Base-by-base conservation (phyloP, 2,888 invertebrate species). In the Diarsia dahlii region DNA sequence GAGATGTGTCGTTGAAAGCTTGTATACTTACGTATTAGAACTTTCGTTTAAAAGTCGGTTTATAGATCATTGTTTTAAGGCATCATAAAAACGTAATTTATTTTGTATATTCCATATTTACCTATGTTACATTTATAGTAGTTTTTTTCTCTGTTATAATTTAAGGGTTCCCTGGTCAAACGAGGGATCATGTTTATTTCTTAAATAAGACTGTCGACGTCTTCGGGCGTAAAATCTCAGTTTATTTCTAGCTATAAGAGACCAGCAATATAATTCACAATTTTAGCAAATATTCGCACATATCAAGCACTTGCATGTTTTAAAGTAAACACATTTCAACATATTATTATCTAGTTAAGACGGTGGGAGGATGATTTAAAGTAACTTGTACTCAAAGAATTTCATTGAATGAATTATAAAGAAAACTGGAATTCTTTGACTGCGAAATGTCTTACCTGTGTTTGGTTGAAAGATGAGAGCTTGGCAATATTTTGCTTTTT, bases 241-340 rank as follows among this genome's bases (percentile, higher is more conserved):
- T 80, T 64, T 70, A 2, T 80, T 71, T 69, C 63, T 81, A 65
- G 56, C 66, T 46, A 60, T 88, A 81, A 81, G 77, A 20, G 80
- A 82, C 66, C 81, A 80, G 81, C 88, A 85, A 86, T 82, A 82
- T 82, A 74, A 78, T 81, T 84, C 84, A 85, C 85, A 78, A 75
- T 86, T 87, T 87, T 84, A 85, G 81, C 75, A 84, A 84, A 85
- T 88, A 84, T 81, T 78, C 76, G 92, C 93, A 93, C 94, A 93
- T 93, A 93, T 93, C 93, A 92, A 90, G 93, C 92, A 93, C 92
- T 82, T 89, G 92, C 92, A 93, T 90, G 92, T 90, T 89, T 90
- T 74, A 84, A 87, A 81, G 52, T 83, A 77, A 78, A 85, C 78
- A 84, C 80, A 76, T 85, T 87, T 85, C 2, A 63, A 63, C 63